These are phyloP conservation scores for Laterallus jamaicensis DNA, from an alignment of 2,113 vertebrate genomes.

Conservation along the genomic window DNA sequence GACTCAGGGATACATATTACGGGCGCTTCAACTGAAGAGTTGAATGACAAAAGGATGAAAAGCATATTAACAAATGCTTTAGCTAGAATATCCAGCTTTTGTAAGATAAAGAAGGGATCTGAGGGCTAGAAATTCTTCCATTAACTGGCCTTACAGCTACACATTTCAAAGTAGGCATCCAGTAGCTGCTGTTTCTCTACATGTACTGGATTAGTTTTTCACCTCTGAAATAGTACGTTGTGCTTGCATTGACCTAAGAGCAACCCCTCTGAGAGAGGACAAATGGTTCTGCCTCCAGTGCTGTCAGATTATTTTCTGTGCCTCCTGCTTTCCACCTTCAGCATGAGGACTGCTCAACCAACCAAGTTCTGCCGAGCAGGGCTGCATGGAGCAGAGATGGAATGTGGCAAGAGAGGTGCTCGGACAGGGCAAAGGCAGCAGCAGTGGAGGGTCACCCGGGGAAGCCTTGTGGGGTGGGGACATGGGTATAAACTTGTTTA, in stretches of 20 bases:
- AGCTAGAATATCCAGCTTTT: neutral
- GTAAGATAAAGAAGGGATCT: neutral
- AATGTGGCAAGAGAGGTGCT: neutral
- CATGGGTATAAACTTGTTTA: neutral
- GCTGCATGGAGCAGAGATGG: rapidly evolving
- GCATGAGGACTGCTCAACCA: neutral
- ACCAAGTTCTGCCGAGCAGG: neutral
- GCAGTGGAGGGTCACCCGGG: neutral
- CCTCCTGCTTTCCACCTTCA: neutral
- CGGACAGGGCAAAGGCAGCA: neutral
- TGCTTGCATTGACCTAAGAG: neutral
- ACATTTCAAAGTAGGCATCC: neutral
- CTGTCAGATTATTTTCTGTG: neutral
- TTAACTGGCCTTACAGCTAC: neutral
- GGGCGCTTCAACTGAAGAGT: neutral
- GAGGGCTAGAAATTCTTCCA: neutral
- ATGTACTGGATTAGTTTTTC: neutral
- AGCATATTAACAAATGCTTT: neutral
- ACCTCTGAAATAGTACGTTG: neutral
- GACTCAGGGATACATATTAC: neutral
- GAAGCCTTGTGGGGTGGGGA: neutral
- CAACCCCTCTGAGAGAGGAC: neutral
- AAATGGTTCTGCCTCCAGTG: neutral
- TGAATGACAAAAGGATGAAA: neutral
- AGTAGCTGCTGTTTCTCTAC: neutral